These are phyloP conservation scores for Pteronura brasiliensis DNA, from an alignment of 2,113 vertebrate species.

Conservation along the genomic window DNA sequence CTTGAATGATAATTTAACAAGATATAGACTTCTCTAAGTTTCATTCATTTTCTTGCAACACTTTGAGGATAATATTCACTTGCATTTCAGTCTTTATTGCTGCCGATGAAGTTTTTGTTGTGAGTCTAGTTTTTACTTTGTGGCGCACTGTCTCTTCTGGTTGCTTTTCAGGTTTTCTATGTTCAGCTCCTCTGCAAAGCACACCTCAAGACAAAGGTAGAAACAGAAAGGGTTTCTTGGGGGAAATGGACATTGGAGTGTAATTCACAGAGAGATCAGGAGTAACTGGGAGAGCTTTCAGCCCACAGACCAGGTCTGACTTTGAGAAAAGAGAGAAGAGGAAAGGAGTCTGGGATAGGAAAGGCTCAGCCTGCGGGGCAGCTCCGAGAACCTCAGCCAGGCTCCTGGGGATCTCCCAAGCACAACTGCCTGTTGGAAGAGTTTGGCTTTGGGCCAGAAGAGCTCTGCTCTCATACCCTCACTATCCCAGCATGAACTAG, in stretches of 20 bases:
- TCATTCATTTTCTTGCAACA: not conserved
- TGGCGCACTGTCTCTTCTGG: not conserved
- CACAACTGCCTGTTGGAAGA: not conserved
- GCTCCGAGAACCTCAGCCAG: not conserved
- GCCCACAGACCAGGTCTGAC: not conserved
- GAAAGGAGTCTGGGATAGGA: not conserved
- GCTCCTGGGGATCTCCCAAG: too few species aligned
- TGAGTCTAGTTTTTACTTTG: not conserved
- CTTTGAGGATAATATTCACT: not conserved
- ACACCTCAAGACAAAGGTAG: not conserved
- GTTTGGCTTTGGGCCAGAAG: not conserved
- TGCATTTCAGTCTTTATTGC: not conserved
- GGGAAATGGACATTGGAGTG: not conserved
- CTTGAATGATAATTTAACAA: not conserved
- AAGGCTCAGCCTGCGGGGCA: not conserved
- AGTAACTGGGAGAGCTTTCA: not conserved
- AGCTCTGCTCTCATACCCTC: fast-evolving
- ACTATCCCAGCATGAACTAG: not conserved
- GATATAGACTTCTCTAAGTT: not conserved
- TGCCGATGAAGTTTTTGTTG: not conserved
- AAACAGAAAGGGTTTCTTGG: not conserved
- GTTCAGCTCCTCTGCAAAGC: not conserved
- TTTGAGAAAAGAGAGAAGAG: not conserved
- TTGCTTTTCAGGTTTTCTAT: not conserved
- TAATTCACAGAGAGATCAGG: too few species aligned